Conservation (phyloP, 1,140 invertebrate genomes). For the Dreissena polymorpha region DNA sequence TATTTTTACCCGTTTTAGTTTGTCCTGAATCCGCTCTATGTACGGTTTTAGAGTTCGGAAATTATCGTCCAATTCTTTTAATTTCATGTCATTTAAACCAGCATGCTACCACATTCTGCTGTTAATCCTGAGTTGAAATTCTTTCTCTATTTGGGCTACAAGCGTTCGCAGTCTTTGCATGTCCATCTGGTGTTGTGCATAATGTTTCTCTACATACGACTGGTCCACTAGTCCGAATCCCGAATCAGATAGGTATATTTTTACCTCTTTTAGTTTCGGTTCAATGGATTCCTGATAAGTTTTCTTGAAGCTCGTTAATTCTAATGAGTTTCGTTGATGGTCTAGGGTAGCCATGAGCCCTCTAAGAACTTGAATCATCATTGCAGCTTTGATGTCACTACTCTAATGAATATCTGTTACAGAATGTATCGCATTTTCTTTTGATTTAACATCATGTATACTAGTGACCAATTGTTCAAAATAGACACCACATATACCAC, state of each 20-base stretch:
- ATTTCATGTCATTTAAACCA: conserved; percentile 4
- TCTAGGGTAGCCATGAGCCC: background rate
- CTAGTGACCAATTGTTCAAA: conserved; percentile 19
- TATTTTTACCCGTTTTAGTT: conserved; percentile 25
- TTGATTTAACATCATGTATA: background rate
- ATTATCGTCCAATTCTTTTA: conserved; percentile 8
- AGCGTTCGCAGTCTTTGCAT: conserved; percentile 18
- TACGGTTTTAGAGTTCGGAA: conserved; percentile 20
- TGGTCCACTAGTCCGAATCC: background rate
- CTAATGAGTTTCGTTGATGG: conserved; percentile 6
- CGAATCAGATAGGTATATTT: conserved; percentile 19
- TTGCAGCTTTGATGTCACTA: background rate
- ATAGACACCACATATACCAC: conserved; percentile 55
- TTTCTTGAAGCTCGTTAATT: conserved; percentile 24
- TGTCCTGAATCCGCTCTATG: conserved; percentile 1
- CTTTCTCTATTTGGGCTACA: conserved; percentile 3
- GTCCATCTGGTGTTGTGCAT: conserved; percentile 14
- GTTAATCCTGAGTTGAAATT: conserved; percentile 15
- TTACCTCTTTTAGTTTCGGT: conserved; percentile 22
- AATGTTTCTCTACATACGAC: conserved; percentile 24
- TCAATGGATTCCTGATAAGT: conserved; percentile 25
- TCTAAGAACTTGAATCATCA: background rate
- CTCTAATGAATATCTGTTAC: background rate
- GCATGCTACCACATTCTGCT: conserved; percentile 14
- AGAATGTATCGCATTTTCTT: background rate